Base-by-base conservation (phyloP, 2,113 vertebrate genomes). In the Embiotoca jacksoni region DNA sequence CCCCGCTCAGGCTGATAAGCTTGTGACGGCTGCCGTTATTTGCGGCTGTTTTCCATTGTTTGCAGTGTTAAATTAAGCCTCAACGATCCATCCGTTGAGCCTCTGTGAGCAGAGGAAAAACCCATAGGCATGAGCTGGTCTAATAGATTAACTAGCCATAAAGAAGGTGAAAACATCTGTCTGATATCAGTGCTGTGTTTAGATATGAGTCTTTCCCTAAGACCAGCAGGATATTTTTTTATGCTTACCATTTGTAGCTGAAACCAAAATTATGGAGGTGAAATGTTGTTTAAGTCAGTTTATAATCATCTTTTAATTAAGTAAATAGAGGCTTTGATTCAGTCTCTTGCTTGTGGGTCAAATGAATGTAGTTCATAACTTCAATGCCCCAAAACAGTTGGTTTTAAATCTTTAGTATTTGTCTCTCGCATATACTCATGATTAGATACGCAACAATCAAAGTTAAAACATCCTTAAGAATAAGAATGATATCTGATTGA, bases 1-100 rank as follows among this genome's bases (percentile, higher is more conserved):
- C 91, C 90, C 79, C 8, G 86, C 90, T 91, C 87, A 86, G 88
- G 69, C 92, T 91, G 89, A 94, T 94, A 93, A 93, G 91, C 91
- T 87, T 77, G 76, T 87, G 87, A 92, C 78, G 90, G 86, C 81
- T 77, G 89, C 75, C 60, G 78, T 89, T 91, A 86, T 93, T 92
- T 92, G 83, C 14, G 57, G 73, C 89, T 85, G 83, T 91, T 91
- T 92, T 85, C 82, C 86, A 92, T 94, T 93, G 92, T 94, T 94
- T 93, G 89, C 86, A 6, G 84, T 90, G 90, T 90, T 91, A 91
- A 92, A 91, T 90, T 90, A 92, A 91, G 88, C 91, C 78, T 83
- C 78, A 73, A 75, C 59, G 65, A 94, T 93, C 91, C 88, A 80
- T 91, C 75, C 81, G 78, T 61, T 88, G 90, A 91, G 91, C 88